phyloP scores from a whole-genome alignment of 2,888 invertebrate genomes.

The Aromia moschata region DNA sequence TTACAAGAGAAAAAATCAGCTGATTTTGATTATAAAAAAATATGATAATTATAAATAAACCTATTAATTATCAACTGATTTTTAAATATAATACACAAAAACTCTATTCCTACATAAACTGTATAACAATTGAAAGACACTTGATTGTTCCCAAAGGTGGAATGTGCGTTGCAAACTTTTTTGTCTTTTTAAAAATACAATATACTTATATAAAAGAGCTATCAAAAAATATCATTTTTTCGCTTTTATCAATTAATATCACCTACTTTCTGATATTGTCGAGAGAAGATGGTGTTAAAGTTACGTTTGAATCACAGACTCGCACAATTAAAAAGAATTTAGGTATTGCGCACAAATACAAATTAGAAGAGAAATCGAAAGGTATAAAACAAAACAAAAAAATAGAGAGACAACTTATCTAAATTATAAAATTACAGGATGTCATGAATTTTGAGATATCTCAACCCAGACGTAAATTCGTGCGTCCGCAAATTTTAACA shows the following conservation, averaged over 20 bases:
- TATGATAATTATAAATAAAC: slow-evolving; percentile 39
- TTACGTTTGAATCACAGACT: slow-evolving; percentile 55
- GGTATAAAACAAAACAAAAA: slow-evolving; percentile 27
- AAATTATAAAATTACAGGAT: slow-evolving; percentile 30
- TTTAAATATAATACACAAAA: slow-evolving; percentile 39
- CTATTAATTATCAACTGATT: slow-evolving; percentile 40
- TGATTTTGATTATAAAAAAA: slow-evolving; percentile 42
- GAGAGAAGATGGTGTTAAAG: slow-evolving; percentile 31
- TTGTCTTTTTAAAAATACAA: not conserved
- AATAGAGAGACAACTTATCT: slow-evolving; percentile 36
- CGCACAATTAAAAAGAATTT: slow-evolving; percentile 42
- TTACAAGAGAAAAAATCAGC: slow-evolving; percentile 55
- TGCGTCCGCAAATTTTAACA: slow-evolving; percentile 31
- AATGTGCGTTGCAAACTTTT: slow-evolving; percentile 39
- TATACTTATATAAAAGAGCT: slow-evolving; percentile 28
- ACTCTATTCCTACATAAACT: slow-evolving; percentile 35
- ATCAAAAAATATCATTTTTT: slow-evolving; percentile 44
- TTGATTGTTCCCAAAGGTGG: slow-evolving; percentile 37
- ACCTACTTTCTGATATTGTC: slow-evolving; percentile 33
- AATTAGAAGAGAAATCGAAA: slow-evolving; percentile 8
- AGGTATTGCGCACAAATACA: slow-evolving; percentile 29
- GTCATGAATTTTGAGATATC: slow-evolving; percentile 33
- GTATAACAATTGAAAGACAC: slow-evolving; percentile 49
- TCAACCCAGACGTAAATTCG: slow-evolving; percentile 22
- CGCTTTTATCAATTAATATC: slow-evolving; percentile 40